phyloP scores from a whole-genome alignment of 2,888 invertebrate species.

The Ophion ventricosus region DNA sequence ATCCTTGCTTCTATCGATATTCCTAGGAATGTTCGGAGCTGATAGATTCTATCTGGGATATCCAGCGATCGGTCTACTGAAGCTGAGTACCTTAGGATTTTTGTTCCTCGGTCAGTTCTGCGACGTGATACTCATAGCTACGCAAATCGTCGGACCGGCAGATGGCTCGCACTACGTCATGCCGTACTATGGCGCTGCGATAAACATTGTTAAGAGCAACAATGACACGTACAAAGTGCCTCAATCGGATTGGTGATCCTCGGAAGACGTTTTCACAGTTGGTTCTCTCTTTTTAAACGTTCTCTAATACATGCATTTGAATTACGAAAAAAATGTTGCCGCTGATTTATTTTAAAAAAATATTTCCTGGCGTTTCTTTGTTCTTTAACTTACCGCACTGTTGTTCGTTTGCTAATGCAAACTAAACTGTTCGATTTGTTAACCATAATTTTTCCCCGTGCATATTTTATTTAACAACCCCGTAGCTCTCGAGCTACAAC shows the following conservation, averaged over 20 bases:
- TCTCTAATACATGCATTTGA: not conserved
- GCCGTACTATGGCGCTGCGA: conserved; percentile 95
- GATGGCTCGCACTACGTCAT: conserved; percentile 98
- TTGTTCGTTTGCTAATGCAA: no score
- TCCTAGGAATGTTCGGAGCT: conserved; percentile 98
- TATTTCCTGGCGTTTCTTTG: not conserved
- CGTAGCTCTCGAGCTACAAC: no score
- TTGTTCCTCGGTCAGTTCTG: conserved; percentile 97
- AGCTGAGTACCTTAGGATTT: conserved; percentile 97
- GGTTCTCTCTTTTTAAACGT: not conserved
- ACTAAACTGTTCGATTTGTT: no score
- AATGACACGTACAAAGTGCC: conserved; percentile 93
- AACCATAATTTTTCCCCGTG: no score
- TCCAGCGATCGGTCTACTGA: conserved; percentile 96
- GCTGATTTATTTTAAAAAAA: not conserved
- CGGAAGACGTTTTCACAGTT: not conserved
- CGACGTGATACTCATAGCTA: conserved; percentile 97
- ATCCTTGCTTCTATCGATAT: conserved; percentile 95
- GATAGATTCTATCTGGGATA: conserved; percentile 99
- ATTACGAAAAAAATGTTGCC: not conserved
- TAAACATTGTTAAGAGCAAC: conserved; percentile 91
- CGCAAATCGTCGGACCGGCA: conserved; percentile 96
- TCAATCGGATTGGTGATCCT: conserved; percentile 90
- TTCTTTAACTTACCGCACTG: not conserved
- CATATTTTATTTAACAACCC: no score